phyloP scores from a whole-genome alignment of 2,113 vertebrate genomes.

The Sylvietta virens region DNA sequence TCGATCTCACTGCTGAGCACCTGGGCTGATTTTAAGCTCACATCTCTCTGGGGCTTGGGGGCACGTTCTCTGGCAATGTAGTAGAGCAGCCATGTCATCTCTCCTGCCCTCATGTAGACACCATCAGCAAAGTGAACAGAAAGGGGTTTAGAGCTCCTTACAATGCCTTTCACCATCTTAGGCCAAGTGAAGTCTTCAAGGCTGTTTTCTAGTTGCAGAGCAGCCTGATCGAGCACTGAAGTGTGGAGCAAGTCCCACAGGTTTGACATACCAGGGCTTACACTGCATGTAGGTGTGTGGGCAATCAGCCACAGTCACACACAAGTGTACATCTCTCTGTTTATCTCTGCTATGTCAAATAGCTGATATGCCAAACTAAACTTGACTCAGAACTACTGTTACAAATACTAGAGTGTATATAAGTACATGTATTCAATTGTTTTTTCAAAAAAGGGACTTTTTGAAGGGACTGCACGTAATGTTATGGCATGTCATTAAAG shows the following conservation, averaged over 20 bases:
- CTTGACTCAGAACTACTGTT: not conserved
- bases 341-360: not conserved
- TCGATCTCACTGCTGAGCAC: not conserved
- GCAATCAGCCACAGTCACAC: not conserved
- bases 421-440: not conserved
- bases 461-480: not conserved
- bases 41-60: not conserved
- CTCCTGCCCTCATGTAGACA: not conserved
- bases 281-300: not conserved
- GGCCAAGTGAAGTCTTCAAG: not conserved
- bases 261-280: not conserved
- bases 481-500: not conserved
- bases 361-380: not conserved
- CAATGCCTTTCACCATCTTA: not conserved
- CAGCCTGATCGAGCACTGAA: not conserved
- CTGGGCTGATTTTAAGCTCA: not conserved
- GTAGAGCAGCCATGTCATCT: fast-evolving
- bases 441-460: not conserved
- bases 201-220: not conserved
- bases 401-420: not conserved
- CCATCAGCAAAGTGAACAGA: not conserved
- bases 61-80: not conserved
- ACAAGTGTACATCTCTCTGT: not conserved
- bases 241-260: not conserved
- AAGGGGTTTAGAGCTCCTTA: not conserved